phyloP scores from a whole-genome alignment of 2,888 invertebrate species.

The Trachelus stipa region DNA sequence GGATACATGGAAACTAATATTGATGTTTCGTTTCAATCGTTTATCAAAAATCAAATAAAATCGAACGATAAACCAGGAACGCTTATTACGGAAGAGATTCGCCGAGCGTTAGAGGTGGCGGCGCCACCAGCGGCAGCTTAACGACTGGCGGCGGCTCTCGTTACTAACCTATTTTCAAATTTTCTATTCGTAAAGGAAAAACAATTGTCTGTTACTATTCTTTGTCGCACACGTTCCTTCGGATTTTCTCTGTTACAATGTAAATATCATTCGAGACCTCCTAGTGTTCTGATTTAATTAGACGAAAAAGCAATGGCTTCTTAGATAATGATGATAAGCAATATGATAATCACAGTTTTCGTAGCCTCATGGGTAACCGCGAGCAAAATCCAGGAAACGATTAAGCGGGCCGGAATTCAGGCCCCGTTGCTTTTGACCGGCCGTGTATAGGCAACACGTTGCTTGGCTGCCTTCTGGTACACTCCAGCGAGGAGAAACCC shows the following conservation, averaged over 20 bases:
- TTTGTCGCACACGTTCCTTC: neutral
- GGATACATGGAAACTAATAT: neutral
- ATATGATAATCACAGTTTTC: neutral
- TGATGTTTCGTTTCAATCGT: neutral
- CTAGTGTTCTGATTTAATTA: neutral
- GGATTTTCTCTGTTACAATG: neutral
- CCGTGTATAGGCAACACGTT: constrained; percentile 28
- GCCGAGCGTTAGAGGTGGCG: neutral
- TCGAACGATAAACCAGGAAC: neutral
- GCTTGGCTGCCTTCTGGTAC: constrained; percentile 9
- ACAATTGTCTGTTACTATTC: neutral
- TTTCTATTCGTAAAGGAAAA: neutral
- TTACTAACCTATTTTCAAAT: neutral
- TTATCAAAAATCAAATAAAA: neutral
- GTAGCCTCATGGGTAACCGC: neutral
- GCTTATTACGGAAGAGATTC: neutral
- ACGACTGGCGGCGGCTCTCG: neutral
- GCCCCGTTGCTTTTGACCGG: constrained; percentile 53
- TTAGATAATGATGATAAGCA: neutral
- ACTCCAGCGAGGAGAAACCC: constrained; percentile 49
- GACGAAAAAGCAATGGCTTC: neutral
- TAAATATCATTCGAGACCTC: neutral
- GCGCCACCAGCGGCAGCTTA: neutral
- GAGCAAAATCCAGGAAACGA: constrained; percentile 50
- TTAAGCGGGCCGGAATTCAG: constrained; percentile 58